Percentiles rank a stretch among this genome's conserved stretches.
These are phyloP conservation scores for Eptesicus fuscus DNA, from an alignment of 2,113 vertebrate species.

Conservation along the genomic window DNA sequence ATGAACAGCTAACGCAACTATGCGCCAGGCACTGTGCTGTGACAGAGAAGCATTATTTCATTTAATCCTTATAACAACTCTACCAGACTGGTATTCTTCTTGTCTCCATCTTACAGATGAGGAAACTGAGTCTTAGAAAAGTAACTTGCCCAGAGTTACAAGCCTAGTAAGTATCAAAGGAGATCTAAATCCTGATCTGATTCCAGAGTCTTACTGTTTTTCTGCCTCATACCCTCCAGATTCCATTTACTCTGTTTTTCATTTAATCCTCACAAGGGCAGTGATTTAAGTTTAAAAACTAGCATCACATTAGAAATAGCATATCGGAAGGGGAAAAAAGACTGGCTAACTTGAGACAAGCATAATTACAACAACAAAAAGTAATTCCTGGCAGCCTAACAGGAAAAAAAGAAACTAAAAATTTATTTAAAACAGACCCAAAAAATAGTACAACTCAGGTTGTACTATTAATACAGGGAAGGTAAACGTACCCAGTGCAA, in stretches of 20 bases:
- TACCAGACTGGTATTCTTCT: neutral
- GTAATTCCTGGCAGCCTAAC: neutral
- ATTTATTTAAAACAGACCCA: slow-evolving; percentile 31
- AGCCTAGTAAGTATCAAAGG: neutral
- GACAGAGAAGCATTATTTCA: neutral
- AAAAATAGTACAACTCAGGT: neutral
- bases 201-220: neutral
- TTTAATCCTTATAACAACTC: neutral
- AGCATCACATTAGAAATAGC: slow-evolving; percentile 40
- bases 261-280: slow-evolving; percentile 18
- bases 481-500: neutral
- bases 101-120: neutral
- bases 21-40: neutral
- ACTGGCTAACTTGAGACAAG: neutral
- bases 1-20: neutral
- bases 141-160: slow-evolving; percentile 4
- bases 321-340: neutral
- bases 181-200: neutral
- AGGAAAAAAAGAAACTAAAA: slow-evolving; percentile 36
- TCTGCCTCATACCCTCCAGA: neutral
- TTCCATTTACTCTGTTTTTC: slow-evolving; percentile 2
- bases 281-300: slow-evolving; percentile 36
- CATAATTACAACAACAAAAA: slow-evolving; percentile 30
- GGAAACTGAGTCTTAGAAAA: slow-evolving; percentile 17
- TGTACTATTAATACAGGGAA: neutral